Percentiles rank a stretch among this genome's conserved stretches.
Evolutionary conservation across 2,888 invertebrate genomes (phyloP).

Genomic region (Carabus problematicus): DNA sequence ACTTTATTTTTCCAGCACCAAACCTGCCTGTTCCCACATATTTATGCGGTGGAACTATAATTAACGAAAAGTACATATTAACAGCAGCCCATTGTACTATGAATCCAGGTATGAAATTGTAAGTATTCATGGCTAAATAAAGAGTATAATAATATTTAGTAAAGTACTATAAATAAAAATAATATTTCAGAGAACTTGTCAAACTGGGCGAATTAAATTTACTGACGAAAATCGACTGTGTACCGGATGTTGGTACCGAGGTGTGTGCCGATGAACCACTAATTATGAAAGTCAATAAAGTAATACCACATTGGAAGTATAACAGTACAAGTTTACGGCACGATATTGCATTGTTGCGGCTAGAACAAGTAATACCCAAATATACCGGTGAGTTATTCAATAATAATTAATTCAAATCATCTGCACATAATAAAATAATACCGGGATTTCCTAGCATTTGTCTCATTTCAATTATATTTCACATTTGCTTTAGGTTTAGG

Average conservation of each 20-base stretch:
- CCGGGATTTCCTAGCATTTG: neutral
- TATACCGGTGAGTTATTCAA: slow-evolving; percentile 48
- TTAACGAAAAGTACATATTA: slow-evolving; percentile 49
- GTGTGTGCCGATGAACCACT: slow-evolving; percentile 52
- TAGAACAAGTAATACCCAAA: slow-evolving; percentile 49
- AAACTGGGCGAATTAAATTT: slow-evolving; percentile 68
- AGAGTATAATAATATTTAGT: neutral
- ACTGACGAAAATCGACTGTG: slow-evolving; percentile 60
- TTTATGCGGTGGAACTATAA: slow-evolving; percentile 52
- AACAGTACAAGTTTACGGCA: slow-evolving; percentile 51
- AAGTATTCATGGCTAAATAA: slow-evolving; percentile 43
- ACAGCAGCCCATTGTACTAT: slow-evolving; percentile 53
- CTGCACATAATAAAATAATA: no score
- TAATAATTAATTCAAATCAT: neutral
- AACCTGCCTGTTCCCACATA: slow-evolving; percentile 45
- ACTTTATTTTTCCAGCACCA: neutral
- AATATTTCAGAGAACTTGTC: slow-evolving; percentile 60
- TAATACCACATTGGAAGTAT: slow-evolving; percentile 53
- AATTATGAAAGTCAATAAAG: slow-evolving; percentile 51
- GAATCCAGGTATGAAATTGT: slow-evolving; percentile 48
- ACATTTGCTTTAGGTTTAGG: slow-evolving; percentile 16
- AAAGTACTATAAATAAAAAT: neutral
- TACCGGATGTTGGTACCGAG: slow-evolving; percentile 39
- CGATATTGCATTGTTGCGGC: slow-evolving; percentile 57
- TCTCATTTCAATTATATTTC: neutral